Conservation (phyloP, 2,113 vertebrate species). For the Falcunculus frontatus region DNA sequence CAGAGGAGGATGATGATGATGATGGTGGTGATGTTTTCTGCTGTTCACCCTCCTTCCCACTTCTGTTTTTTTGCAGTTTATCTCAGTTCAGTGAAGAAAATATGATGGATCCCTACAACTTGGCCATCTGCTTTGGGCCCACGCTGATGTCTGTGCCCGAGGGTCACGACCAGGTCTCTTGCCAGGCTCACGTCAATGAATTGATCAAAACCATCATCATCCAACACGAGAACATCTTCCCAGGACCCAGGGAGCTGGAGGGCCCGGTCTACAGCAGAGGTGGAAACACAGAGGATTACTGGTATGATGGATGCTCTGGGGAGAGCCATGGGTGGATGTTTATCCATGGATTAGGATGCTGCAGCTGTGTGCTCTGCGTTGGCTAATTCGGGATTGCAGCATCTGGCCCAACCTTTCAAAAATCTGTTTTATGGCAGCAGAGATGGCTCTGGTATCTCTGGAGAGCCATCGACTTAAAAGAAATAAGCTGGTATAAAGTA, state of each 20-base stretch:
- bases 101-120: conserved; percentile 99
- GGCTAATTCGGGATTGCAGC: not conserved
- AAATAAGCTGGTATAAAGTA: not conserved
- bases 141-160: conserved; percentile 97
- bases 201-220: conserved; percentile 99
- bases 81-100: conserved; percentile 99
- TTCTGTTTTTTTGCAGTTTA: conserved; percentile 75
- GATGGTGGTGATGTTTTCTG: not conserved
- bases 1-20: not conserved
- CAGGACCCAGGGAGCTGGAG: conserved; percentile 83
- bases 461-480: not conserved
- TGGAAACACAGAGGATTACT: conserved; percentile 87
- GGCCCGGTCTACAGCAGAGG: conserved; percentile 87
- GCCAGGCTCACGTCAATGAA: conserved; percentile 97
- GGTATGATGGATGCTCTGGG: conserved; percentile 72
- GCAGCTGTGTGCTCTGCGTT: accelerated
- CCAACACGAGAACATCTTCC: conserved; percentile 93
- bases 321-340: not conserved
- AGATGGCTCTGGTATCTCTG: not conserved
- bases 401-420: not conserved
- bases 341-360: not conserved
- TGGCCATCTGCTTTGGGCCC: conserved; percentile 98
- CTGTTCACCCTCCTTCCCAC: not conserved
- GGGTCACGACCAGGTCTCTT: conserved; percentile 94
- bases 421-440: not conserved